These are phyloP conservation scores for Talpa occidentalis DNA, from an alignment of 2,113 vertebrate species.

Conservation along the genomic window DNA sequence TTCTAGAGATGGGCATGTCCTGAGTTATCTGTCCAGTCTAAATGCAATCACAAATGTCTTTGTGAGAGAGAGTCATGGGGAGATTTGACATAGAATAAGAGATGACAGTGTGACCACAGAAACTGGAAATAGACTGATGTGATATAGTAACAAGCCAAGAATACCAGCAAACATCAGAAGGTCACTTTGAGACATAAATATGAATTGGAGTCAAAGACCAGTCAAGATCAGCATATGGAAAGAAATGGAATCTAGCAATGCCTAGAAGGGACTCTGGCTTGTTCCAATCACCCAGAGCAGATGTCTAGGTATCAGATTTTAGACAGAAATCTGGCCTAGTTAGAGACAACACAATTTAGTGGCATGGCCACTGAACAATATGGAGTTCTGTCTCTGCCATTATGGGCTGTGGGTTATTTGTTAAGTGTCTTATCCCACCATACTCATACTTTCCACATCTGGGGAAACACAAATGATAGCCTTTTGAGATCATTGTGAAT, in stretches of 20 bases:
- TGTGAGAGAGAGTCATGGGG: neutral
- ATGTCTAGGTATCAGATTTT: neutral
- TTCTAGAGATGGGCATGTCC: neutral
- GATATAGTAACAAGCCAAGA: neutral
- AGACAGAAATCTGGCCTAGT: neutral
- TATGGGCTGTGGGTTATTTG: neutral
- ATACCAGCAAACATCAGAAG: neutral
- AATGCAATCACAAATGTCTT: neutral
- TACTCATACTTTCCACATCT: conserved; percentile 5
- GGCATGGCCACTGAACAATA: neutral
- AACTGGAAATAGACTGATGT: neutral
- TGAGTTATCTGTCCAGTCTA: neutral
- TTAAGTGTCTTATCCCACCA: neutral
- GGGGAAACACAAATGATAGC: neutral
- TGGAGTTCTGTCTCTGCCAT: neutral
- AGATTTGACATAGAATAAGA: neutral
- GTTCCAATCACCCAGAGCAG: neutral
- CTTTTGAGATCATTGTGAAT: neutral
- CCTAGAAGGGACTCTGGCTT: neutral
- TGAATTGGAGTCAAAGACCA: neutral
- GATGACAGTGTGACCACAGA: neutral
- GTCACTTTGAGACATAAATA: neutral
- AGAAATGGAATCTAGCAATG: neutral
- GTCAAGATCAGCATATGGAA: neutral
- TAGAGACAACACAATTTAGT: neutral